These are phyloP conservation scores for Prinia subflava DNA, from an alignment of 2,113 vertebrate species.

Conservation along the genomic window DNA sequence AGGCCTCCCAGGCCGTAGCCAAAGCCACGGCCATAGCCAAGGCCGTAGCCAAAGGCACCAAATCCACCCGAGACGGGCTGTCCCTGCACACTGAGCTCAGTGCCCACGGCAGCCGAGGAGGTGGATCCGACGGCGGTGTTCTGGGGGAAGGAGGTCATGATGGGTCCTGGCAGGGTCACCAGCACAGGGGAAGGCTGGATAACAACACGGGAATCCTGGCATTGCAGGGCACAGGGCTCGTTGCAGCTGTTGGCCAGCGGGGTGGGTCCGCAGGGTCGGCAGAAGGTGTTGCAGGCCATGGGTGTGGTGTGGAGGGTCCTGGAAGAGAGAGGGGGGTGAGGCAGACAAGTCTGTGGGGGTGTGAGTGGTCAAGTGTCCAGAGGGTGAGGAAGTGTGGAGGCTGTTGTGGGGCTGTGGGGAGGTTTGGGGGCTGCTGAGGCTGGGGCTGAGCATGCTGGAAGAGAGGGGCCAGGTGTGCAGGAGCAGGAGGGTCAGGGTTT, in stretches of 20 bases:
- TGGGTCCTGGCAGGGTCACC: neutral
- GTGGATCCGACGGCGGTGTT: neutral
- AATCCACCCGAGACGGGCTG: neutral
- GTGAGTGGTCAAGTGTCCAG: fast-evolving
- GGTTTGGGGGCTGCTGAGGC: neutral
- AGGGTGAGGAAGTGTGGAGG: no score
- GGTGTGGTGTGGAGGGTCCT: neutral
- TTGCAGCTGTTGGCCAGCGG: neutral
- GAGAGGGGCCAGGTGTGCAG: fast-evolving
- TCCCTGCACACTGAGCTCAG: neutral
- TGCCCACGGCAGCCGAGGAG: neutral
- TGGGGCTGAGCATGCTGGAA: fast-evolving
- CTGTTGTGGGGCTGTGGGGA: neutral
- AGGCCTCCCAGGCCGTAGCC: neutral
- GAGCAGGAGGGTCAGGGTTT: no score
- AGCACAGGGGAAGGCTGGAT: neutral
- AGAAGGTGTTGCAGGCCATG: neutral
- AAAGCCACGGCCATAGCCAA: neutral
- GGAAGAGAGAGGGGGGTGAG: no score
- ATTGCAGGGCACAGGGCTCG: neutral
- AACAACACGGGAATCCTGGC: neutral
- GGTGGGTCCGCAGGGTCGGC: neutral
- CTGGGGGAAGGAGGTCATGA: neutral
- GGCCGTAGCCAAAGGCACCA: neutral
- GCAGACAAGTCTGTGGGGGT: neutral